Base-by-base conservation (phyloP, 2,113 vertebrate genomes). In the Podarcis cretensis region DNA sequence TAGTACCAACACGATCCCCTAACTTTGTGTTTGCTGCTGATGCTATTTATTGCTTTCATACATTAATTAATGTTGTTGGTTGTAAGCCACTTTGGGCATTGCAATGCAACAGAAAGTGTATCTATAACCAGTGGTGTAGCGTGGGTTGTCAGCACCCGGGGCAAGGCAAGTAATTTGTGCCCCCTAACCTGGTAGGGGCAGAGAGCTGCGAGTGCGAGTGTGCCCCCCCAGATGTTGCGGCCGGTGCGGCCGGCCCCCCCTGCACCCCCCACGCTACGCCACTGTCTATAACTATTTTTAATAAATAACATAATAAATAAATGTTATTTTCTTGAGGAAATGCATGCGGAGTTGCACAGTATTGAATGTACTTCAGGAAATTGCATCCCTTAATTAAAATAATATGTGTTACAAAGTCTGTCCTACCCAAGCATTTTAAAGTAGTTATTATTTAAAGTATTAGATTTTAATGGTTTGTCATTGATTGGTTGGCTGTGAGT, bases 391-490 rank as follows among this genome's bases (percentile, higher is more conserved):
- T 74, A 74, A 32, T 35, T 32, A 74, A 74, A 74, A 74, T 18
- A 6, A 74, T 14, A 40, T 37, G 23, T 65, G 74, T 32, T 2
- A 88, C 87, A 23, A 32, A 8, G 73, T 81, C 71, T 87, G 81
- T n/a, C 18, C 85, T 74, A 74, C n/a, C 71, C n/a, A 18, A 18
- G 14, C 5, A 35, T 35, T 74, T 32, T 35, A 32, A 32, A 32
- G 12, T 68, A 25, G 66, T n/a, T 5, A 9, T 40, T 73, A 59
- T 35, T 57, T 48, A n/a, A 40, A 91, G 77, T 90, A 43, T 88
- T 90, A 32, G 43, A 10, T 90, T 91, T 92, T n/a, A 66, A 92
- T 92, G 89, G 27, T 68, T 76, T 89, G 32, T 65, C 65, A 3
- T 68, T 81, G 71, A 1, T 0, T 20, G 30, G 3, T 91, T 35